These are phyloP conservation scores for Sciurus niger DNA, from an alignment of 2,113 vertebrate genomes.

Conservation along the genomic window DNA sequence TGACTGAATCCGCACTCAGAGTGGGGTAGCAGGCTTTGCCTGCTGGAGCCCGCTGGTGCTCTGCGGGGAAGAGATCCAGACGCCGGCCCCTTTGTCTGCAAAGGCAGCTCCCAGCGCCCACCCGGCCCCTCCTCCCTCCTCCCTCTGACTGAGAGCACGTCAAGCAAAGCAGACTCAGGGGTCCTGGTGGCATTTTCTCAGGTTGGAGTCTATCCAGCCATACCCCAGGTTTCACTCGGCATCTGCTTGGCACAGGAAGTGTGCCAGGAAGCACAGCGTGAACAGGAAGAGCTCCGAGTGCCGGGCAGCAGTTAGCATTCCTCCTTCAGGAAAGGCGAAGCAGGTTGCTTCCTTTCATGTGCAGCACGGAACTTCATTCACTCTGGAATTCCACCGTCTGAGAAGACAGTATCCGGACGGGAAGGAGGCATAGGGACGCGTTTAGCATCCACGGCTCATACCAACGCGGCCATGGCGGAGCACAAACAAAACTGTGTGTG, in stretches of 20 bases:
- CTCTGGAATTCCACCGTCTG: neutral
- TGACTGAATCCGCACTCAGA: neutral
- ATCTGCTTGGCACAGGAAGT: neutral
- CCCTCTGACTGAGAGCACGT: fast-evolving
- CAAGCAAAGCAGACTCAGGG: fast-evolving
- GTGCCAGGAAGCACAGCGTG: neutral
- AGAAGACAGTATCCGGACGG: neutral
- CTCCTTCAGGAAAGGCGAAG: too few relatives aligned
- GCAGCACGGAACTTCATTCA: neutral
- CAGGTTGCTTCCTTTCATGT: neutral
- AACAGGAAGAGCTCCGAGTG: fast-evolving
- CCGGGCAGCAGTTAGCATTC: fast-evolving
- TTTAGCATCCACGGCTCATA: neutral
- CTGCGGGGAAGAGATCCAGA: too few relatives aligned
- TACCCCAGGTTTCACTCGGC: fast-evolving
- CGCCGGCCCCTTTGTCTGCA: neutral
- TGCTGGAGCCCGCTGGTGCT: fast-evolving
- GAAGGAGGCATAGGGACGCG: neutral
- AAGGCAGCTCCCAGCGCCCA: fast-evolving
- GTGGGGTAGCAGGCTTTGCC: fast-evolving
- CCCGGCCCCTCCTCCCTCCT: neutral
- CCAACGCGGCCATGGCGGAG: neutral
- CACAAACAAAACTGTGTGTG: neutral
- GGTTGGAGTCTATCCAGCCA: fast-evolving
- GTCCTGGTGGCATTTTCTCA: fast-evolving